Evolutionary conservation across 2,888 invertebrate genomes (phyloP).

Genomic region (Dermolepida albohirtum): DNA sequence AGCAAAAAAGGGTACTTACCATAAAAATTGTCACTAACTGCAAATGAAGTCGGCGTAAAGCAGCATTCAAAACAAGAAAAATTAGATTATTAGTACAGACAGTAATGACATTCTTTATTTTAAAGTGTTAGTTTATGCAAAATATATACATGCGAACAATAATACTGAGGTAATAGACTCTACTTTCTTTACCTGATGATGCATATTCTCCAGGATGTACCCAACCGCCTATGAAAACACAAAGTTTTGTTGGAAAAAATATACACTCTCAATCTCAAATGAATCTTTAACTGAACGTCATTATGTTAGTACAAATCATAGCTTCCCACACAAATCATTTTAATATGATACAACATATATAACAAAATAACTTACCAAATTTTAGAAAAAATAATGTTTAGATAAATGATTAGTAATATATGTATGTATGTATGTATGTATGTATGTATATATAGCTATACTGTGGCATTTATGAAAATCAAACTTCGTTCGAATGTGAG

Average conservation of each 20-base stretch:
- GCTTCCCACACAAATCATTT: background rate
- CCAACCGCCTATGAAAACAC: slow-evolving; percentile 83
- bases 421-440: no score
- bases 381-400: no score
- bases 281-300: no score
- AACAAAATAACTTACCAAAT: no score
- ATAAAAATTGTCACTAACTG: slow-evolving; percentile 99
- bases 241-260: slow-evolving; percentile 47
- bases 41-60: slow-evolving; percentile 60
- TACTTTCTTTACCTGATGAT: slow-evolving; percentile 85
- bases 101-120: background rate
- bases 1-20: slow-evolving; percentile 77
- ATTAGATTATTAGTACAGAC: slow-evolving; percentile 51
- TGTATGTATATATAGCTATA: no score
- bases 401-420: no score
- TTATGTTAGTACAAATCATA: slow-evolving; percentile 6
- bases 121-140: slow-evolving; percentile 43
- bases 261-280: background rate
- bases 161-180: background rate
- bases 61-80: slow-evolving; percentile 51
- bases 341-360: no score
- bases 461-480: no score
- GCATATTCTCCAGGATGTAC: slow-evolving; percentile 99
- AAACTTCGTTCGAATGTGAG: no score
- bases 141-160: slow-evolving; percentile 18